Evolutionary conservation across 2,113 vertebrate genomes (phyloP), one percentile per base, ranked within the genome.

Genomic region (Coregonus clupeaformis): DNA sequence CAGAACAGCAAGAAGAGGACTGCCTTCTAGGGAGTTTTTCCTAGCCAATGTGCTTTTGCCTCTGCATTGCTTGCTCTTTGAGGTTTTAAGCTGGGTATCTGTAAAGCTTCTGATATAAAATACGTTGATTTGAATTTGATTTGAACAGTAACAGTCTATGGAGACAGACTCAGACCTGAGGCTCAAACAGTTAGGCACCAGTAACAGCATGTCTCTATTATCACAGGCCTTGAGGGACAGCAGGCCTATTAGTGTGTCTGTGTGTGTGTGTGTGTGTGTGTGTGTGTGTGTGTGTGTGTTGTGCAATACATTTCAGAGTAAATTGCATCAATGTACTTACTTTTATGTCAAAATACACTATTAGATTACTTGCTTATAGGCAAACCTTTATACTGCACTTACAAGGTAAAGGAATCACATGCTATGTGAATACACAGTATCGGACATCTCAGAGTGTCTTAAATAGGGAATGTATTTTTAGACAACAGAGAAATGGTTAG

Each of bases 201-300:
- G 88, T 82, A 81, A 22, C 81, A 88, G 84, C 89, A 82, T 49
- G 84, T 74, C 82, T 86, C 76, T 1, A 22, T 11, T 11, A 42
- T 67, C 73, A 65, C 82, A 76, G 82, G 69, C 62, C 71, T 36
- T 68, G 16, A 65, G 60, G 30, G 14, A 29, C 11, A 9, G 29
- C 6, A 30, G 25, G 13, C 3, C 27, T 18, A 24, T 32, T 42
- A 29, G 36, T 42, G 36, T 36, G 32, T 9, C 0, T 36, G 32
- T 42, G 49, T 59, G 52, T 59, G 69, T 29, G 13, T 57, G 36
- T 68, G 22, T 18, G 24, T 74, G 74, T 20, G 1, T 63, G 73
- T 57, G 49, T 71, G 47, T 72, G 73, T 74, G 72, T 80, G 72
- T 84, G 71, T 76, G 59, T 36, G 59, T 77, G 67, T 63, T n/a